Evolutionary conservation across 2,888 invertebrate species (phyloP).

Genomic region (Agrypnus murinus): DNA sequence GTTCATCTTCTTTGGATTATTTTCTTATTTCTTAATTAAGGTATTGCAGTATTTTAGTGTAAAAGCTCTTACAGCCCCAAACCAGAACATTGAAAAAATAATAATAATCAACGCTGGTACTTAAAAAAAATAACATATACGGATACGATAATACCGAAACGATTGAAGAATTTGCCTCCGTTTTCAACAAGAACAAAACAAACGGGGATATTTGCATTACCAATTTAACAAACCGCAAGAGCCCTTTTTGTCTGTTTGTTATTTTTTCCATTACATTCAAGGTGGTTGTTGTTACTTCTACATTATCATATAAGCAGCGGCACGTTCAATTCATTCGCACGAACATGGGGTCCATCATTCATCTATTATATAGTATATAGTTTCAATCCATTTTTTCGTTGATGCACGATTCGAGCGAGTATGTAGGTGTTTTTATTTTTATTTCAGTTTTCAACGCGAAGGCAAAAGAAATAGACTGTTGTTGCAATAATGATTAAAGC

Average conservation of each 20-base stretch:
- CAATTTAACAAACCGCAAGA: constrained; percentile 6
- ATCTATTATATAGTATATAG: no score
- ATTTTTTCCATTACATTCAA: background rate
- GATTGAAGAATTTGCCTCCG: no score
- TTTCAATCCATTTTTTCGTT: background rate
- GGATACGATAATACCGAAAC: no score
- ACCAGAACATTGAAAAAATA: background rate
- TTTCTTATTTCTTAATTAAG: no score
- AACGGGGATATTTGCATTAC: constrained; percentile 2
- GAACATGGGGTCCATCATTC: background rate
- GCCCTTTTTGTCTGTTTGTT: background rate
- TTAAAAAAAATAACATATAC: background rate
- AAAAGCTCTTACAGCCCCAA: no score
- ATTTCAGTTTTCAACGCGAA: background rate
- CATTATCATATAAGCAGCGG: constrained; percentile 13
- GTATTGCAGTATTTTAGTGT: no score
- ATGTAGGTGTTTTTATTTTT: background rate
- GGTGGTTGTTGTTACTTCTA: no score
- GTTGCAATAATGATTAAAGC: constrained; percentile 17
- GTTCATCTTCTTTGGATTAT: no score
- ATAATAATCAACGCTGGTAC: background rate
- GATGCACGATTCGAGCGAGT: no score
- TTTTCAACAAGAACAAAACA: background rate
- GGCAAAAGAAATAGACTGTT: constrained; percentile 9
- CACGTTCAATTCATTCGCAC: background rate